A percentile compares a stretch with the other conserved stretches of the same genome.
Evolutionary conservation across 1,140 invertebrate genomes (phyloP).

Genomic region (Kradibia gibbosae): DNA sequence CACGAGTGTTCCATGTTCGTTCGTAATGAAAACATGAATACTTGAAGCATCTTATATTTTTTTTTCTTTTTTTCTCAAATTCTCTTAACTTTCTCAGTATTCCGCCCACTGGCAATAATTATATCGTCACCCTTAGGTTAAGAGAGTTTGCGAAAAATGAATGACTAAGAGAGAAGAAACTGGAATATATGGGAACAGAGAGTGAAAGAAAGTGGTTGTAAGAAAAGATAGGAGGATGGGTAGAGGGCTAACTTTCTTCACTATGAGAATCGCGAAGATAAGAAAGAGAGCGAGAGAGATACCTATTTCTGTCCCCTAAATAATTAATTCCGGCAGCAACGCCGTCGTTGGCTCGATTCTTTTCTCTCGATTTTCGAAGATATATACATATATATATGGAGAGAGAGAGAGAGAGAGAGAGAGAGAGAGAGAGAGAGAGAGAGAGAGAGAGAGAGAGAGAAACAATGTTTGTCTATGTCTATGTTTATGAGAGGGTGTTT

Average conservation of each 20-base stretch:
- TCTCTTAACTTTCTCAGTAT: constrained; percentile 51
- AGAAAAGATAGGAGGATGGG: background rate
- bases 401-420: no score
- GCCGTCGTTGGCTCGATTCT: constrained; percentile 36
- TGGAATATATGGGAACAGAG: background rate
- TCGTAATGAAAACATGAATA: constrained; percentile 51
- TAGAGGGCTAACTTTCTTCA: constrained; percentile 27
- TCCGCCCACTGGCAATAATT: constrained; percentile 50
- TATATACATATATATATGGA: background rate
- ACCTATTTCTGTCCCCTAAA: constrained; percentile 52
- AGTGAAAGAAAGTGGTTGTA: background rate
- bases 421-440: no score
- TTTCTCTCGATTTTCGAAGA: background rate
- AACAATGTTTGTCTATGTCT: background rate
- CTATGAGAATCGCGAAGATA: background rate
- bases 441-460: no score
- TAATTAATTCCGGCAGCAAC: constrained; percentile 54
- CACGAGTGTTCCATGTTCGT: background rate
- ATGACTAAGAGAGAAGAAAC: constrained; percentile 8
- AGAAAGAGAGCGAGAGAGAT: background rate
- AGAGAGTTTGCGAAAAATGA: constrained; percentile 15
- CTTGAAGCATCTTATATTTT: constrained; percentile 47
- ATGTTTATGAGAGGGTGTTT: background rate
- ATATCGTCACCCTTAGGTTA: constrained; percentile 51
- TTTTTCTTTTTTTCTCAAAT: background rate